Percentiles rank a stretch among this genome's conserved stretches.
phyloP scores from a whole-genome alignment of 1,140 invertebrate genomes.

The Drosophila pectinifera region DNA sequence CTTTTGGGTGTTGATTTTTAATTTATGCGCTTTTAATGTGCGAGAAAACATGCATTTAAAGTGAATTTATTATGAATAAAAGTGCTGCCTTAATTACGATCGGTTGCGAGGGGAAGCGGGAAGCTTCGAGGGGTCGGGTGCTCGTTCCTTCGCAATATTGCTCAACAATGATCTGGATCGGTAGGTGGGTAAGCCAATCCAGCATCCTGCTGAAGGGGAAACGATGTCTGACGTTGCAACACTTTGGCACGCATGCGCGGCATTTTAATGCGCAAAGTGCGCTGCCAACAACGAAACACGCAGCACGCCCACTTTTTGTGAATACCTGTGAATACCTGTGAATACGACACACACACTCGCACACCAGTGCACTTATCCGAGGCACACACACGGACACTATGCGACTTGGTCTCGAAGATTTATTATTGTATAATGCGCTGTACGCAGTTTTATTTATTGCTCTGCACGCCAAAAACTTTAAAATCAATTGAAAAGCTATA shows the following conservation, averaged over 20 bases:
- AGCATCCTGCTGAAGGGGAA: slow-evolving; percentile 41
- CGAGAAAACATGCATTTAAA: slow-evolving; percentile 80
- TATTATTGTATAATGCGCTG: slow-evolving; percentile 78
- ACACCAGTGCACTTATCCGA: slow-evolving; percentile 3
- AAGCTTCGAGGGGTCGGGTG: slow-evolving; percentile 48
- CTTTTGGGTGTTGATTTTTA: slow-evolving; percentile 82
- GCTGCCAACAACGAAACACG: slow-evolving; percentile 69
- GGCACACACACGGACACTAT: slow-evolving; percentile 11
- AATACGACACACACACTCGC: slow-evolving; percentile 7
- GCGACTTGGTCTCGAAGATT: slow-evolving; percentile 59
- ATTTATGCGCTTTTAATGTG: slow-evolving; percentile 83
- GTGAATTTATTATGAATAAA: slow-evolving; percentile 82
- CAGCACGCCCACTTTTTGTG: slow-evolving; percentile 77
- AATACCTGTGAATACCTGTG: slow-evolving; percentile 25
- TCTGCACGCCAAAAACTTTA: slow-evolving; percentile 65
- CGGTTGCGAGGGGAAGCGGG: slow-evolving; percentile 8
- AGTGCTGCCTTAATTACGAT: slow-evolving; percentile 70
- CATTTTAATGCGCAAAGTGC: slow-evolving; percentile 80
- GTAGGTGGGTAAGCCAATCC: slow-evolving; percentile 15
- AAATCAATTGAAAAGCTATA: slow-evolving; percentile 82
- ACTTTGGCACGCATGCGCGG: slow-evolving; percentile 78
- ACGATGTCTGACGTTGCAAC: slow-evolving; percentile 62
- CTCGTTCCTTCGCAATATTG: slow-evolving; percentile 43
- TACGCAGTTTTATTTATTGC: slow-evolving; percentile 80
- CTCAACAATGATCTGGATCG: slow-evolving; percentile 38